These are phyloP conservation scores for Aphaenogaster rudis DNA, from an alignment of 1,140 invertebrate genomes.

Conservation along the genomic window DNA sequence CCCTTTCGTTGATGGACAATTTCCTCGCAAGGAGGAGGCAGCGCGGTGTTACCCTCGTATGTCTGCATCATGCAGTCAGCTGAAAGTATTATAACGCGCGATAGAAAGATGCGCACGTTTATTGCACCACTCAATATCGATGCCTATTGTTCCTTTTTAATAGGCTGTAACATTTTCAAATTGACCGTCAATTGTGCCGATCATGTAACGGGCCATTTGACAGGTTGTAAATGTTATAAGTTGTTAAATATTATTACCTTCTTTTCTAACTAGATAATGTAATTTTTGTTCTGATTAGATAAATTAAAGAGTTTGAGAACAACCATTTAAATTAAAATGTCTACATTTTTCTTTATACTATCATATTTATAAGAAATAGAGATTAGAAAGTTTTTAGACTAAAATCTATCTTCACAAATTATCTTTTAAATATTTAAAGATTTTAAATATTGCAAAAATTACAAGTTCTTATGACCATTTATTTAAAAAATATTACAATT, in stretches of 20 bases:
- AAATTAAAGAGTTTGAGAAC: not conserved
- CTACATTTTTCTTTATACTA: not conserved
- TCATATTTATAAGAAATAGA: not conserved
- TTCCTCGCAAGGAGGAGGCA: slow-evolving; percentile 68
- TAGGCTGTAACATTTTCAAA: not conserved
- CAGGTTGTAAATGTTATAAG: not conserved
- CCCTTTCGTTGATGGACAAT: slow-evolving; percentile 78
- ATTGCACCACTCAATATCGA: not conserved
- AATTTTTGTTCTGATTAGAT: not conserved
- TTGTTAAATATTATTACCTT: not conserved
- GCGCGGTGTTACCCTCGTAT: slow-evolving; percentile 67
- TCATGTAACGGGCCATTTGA: not conserved
- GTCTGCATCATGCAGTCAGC: slow-evolving; percentile 79
- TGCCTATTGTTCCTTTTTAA: not conserved
- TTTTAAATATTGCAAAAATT: not conserved
- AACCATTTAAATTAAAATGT: not conserved
- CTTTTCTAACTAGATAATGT: not conserved
- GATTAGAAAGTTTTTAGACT: not conserved
- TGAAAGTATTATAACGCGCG: slow-evolving; percentile 64
- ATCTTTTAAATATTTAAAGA: not conserved
- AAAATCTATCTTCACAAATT: not conserved
- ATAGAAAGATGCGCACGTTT: slow-evolving; percentile 10
- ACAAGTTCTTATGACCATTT: not conserved
- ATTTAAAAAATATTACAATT: slow-evolving; percentile 10
- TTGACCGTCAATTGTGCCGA: not conserved